Evolutionary conservation across 2,888 invertebrate species (phyloP).

Genomic region (Gandaritis pyraliata): DNA sequence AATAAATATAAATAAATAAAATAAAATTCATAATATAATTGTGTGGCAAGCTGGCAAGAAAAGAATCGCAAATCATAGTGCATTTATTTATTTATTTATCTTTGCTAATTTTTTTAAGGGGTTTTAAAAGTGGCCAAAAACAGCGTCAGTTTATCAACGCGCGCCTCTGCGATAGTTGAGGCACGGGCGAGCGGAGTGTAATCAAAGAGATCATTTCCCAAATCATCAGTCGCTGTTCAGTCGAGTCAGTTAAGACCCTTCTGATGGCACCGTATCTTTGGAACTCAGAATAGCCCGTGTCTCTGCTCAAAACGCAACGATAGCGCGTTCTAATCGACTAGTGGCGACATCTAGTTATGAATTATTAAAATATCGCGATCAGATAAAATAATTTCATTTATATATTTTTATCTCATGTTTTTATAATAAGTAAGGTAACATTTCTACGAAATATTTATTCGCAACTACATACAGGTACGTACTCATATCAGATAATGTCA

Average conservation of each 20-base stretch:
- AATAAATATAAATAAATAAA: too few relatives aligned
- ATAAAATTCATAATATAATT: too few relatives aligned
- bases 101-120: too few relatives aligned
- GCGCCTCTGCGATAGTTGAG: constrained; percentile 70
- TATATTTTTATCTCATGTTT: too few relatives aligned
- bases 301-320: constrained; percentile 14
- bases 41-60: too few relatives aligned
- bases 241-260: constrained; percentile 33
- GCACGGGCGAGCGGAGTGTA: constrained; percentile 26
- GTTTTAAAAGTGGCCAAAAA: constrained; percentile 53
- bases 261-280: constrained; percentile 19
- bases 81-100: too few relatives aligned
- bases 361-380: not conserved
- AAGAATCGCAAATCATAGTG: too few relatives aligned
- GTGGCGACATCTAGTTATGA: constrained; percentile 6
- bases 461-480: too few relatives aligned
- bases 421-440: too few relatives aligned
- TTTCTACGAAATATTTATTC: too few relatives aligned
- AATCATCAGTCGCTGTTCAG: constrained; percentile 71
- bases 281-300: not conserved
- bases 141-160: constrained; percentile 67
- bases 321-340: constrained; percentile 15
- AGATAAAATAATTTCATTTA: too few relatives aligned
- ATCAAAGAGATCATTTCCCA: constrained; percentile 66
- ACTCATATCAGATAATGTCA: constrained; percentile 44